Evolutionary conservation across 2,113 vertebrate species (phyloP), one percentile per base, ranked within the genome.

Genomic region (Channa maculata): DNA sequence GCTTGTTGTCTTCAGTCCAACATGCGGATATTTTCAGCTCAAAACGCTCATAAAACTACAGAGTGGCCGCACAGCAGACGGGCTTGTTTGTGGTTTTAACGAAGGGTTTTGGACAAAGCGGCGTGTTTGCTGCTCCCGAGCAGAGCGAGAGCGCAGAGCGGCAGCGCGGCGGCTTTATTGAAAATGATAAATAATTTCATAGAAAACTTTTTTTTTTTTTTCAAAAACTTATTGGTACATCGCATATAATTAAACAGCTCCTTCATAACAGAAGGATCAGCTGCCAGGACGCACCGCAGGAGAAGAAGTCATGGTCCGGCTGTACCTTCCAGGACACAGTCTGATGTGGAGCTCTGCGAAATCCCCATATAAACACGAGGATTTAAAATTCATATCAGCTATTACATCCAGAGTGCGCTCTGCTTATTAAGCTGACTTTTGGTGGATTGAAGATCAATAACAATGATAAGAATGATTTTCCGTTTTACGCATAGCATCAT

Each of bases 131-230:
- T 50, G 58, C n/a, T 33, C 6, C 8, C 11, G 64, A 51, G 5
- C 63, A 65, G 76, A 39, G 53, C 24, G 54, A 5, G 61, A 70
- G 78, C 65, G 55, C 71, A 60, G 8, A 54, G 54, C 66, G 6
- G 45, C 74, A 49, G 66, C 64, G 6, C 73, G 53, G 54, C 62
- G 37, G 70, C 49, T 65, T 15, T 24, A 24, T 24, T 24, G 24
- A 24, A 24, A 24, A 24, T 24, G 24, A 24, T 24, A 24, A 24
- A 24, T 24, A 24, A 24, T 24, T 24, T 24, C 24, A 24, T 24
- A 24, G 24, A 24, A 24, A 24, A 24, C 24, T 24, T 24, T 24
- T 24, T 24, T 24, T 24, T 24, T 24, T 24, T 24, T 24, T 24
- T 24, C 24, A 24, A 24, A 24, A 24, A 24, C 24, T 24, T 24